Evolutionary conservation across 1,140 invertebrate genomes (phyloP), one percentile per base, ranked within the genome.

Genomic region (Drosophila insularis): DNA sequence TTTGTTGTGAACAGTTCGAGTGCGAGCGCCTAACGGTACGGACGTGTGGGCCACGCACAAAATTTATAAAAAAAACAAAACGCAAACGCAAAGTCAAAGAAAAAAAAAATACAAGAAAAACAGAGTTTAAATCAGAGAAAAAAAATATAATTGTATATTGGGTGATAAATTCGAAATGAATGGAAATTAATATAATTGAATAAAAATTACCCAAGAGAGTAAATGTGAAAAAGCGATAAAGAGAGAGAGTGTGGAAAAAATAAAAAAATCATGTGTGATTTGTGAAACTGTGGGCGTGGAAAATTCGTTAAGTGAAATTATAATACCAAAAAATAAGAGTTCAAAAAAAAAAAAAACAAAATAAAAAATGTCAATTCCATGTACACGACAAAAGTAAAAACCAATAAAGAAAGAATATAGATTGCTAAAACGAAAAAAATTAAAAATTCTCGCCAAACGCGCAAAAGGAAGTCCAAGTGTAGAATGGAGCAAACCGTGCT

Each of bases 31-130:
- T 73, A 71, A 78, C 73, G 75, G 72, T 80, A 71, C 84, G 90
- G 90, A 91, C 90, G 90, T 90, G 77, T 90, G 73, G 66, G 69
- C 71, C 77, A 80, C 80, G 86, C 79, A 69, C 71, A 72, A 81
- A 62, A 70, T 68, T 71, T 65, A 39, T 19, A 54, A 63, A 58
- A 62, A 68, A 54, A 59, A 63, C 55, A 62, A 70, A 54, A 59
- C 71, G 71, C 65, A 68, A 62, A 63, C 61, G 56, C 63, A 63
- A 70, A 71, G 59, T 60, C 46, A 63, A 50, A 64, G 21, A 66
- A 32, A 19, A 23, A 46, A 69, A 62, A 40, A 39, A 4, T 63
- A 14, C 35, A 63, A 82, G 35, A 53, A 63, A 64, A 53, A 77
- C 11, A 21, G 13, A 61, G 56, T n/a, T 37, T n/a, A 63, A 58